Percentiles rank a stretch among this genome's conserved stretches.
These are phyloP conservation scores for Megamerina dolium DNA, from an alignment of 2,888 invertebrate genomes.

Conservation along the genomic window DNA sequence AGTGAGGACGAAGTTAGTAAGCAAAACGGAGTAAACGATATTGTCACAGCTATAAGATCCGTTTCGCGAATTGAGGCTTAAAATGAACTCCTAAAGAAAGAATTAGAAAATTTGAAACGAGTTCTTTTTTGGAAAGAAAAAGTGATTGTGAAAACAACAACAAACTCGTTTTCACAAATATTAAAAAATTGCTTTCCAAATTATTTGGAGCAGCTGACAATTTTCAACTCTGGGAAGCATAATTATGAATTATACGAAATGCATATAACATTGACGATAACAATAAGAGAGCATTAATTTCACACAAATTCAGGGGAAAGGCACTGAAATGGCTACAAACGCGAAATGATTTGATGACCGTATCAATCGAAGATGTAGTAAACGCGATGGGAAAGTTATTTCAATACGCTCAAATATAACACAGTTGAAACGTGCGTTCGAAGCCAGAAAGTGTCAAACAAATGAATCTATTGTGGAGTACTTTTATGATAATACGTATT, in stretches of 20 bases:
- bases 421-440: not conserved
- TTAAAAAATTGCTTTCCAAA: too few relatives aligned
- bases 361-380: not conserved
- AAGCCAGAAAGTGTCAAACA: constrained; percentile 1
- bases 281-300: not conserved
- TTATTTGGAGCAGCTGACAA: too few relatives aligned
- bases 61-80: too few relatives aligned
- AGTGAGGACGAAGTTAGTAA: too few relatives aligned
- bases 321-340: not conserved
- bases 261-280: not conserved
- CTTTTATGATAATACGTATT: too few relatives aligned
- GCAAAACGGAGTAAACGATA: too few relatives aligned
- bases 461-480: not conserved
- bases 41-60: too few relatives aligned
- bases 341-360: not conserved
- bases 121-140: too few relatives aligned
- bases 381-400: not conserved
- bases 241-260: not conserved
- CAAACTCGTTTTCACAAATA: too few relatives aligned
- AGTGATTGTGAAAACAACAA: too few relatives aligned
- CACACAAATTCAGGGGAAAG: not conserved
- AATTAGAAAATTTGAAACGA: too few relatives aligned
- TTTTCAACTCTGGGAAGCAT: not conserved
- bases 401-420: not conserved
- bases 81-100: too few relatives aligned